Conservation (phyloP, 1,140 invertebrate genomes). For the Drosophila sechellia region DNA sequence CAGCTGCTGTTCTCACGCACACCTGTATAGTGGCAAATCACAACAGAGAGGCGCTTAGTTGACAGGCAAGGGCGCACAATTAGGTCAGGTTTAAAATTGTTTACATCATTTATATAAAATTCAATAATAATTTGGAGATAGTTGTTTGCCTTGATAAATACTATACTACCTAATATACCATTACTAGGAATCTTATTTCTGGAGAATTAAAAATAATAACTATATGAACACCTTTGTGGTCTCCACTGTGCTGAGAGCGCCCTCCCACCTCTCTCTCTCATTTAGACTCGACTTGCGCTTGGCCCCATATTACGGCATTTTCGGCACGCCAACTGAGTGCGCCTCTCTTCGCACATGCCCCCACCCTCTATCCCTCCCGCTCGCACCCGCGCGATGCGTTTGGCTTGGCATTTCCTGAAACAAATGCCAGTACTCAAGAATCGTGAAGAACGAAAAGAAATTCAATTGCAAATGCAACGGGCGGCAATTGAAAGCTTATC, state of each 20-base stretch:
- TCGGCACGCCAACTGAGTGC: conserved; percentile 21
- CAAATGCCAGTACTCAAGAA: conserved; percentile 48
- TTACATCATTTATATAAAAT: background rate
- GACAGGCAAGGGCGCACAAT: conserved; percentile 19
- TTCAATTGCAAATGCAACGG: conserved; percentile 18
- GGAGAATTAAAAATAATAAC: no score
- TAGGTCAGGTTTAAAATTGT: background rate
- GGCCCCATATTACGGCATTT: conserved; percentile 40
- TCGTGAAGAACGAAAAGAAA: conserved; percentile 42
- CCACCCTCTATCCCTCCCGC: background rate
- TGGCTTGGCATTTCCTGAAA: conserved; percentile 65
- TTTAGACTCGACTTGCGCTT: conserved; percentile 41
- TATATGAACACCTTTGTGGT: background rate
- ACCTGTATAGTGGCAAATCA: conserved; percentile 25
- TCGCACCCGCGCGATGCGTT: conserved; percentile 19
- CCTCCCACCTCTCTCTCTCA: conserved; percentile 13
- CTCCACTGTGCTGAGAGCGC: conserved; percentile 11
- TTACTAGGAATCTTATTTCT: no score
- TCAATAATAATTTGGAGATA: background rate
- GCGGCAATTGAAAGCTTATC: conserved; percentile 64
- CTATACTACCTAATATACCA: no score
- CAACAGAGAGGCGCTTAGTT: conserved; percentile 30
- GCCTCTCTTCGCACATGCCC: conserved; percentile 2
- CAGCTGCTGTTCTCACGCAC: conserved; percentile 47
- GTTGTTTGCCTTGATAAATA: no score